These are phyloP conservation scores for Atrichornis clamosus DNA, from an alignment of 2,113 vertebrate genomes.

Conservation along the genomic window DNA sequence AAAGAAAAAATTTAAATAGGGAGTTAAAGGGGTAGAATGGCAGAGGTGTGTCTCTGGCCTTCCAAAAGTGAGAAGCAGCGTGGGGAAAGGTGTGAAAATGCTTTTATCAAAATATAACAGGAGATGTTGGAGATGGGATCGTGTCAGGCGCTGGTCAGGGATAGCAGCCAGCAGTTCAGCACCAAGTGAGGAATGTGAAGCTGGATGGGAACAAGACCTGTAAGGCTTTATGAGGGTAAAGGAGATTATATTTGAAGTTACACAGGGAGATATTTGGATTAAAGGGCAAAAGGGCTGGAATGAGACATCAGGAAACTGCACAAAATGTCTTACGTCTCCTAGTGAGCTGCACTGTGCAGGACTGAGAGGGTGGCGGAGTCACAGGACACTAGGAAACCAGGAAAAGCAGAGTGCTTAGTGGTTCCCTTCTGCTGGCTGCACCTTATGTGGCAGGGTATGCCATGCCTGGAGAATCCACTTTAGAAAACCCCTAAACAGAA, in stretches of 20 bases:
- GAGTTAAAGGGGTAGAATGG: not conserved
- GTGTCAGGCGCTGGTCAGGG: not conserved
- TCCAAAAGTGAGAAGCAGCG: not conserved
- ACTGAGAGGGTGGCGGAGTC: not conserved
- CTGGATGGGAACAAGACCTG: not conserved
- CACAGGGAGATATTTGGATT: not conserved
- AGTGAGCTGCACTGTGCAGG: not conserved
- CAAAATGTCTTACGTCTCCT: accelerated
- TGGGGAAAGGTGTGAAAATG: not conserved
- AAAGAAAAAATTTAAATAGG: not conserved
- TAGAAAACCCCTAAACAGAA: not conserved
- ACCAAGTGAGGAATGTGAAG: not conserved
- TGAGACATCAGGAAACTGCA: not conserved
- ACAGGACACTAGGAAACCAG: not conserved
- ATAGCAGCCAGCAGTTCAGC: not conserved
- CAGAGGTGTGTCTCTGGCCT: not conserved
- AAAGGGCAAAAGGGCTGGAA: not conserved
- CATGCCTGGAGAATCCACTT: not conserved
- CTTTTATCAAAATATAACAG: not conserved
- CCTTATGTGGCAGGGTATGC: accelerated
- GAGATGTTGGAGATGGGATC: not conserved
- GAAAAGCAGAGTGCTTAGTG: not conserved
- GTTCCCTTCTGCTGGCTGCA: not conserved
- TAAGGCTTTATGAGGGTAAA: not conserved
- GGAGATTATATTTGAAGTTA: not conserved